Base-by-base conservation (phyloP, 2,113 vertebrate species). In the Anoplopoma fimbria region DNA sequence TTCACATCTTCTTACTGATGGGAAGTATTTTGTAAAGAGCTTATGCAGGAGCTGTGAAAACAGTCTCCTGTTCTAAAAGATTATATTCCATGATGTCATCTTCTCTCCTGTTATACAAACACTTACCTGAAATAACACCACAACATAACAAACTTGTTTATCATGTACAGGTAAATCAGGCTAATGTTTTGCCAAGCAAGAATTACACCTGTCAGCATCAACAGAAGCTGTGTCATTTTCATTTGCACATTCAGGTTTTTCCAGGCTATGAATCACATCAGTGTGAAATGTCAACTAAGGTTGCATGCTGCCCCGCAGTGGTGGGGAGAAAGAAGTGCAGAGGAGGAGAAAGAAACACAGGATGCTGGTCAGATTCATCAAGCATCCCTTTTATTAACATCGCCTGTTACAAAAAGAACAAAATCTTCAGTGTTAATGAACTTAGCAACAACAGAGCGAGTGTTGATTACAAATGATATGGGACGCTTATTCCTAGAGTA, bases 301-400 rank as follows among this genome's bases (percentile, higher is more conserved):
- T 81, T 70, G 27, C 77, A 40, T 85, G 75, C 87, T 87, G 87
- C 91, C 94, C 42, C 85, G 38, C 38, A 53, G 90, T 93, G 94
- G 82, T 29, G 1, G 53, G 15, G 3, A 57, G 2, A 51, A 58
- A 60, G n/a, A 87, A 88, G 15, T 90, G 77, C 81, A 83, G 55
- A 9, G 3, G 36, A 29, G 23, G 4, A 36, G 73, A 34, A 78
- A 68, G 0, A 6, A 76, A 81, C 19, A 77, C 70, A 83, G 36
- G 60, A 90, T 31, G 29, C 29, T 23, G n/a, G 17, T 53, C 67
- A 83, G 79, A 89, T 92, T 93, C 93, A 95, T 93, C 91, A 95
- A 96, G 95, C 94, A 95, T 96, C 94, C 94, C 94, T 95, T 96
- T 96, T 95, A 96, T 94, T 95, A 94, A 94, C 91, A 87, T 92